These are phyloP conservation scores for Plutomurus gul DNA, from an alignment of 1,140 invertebrate genomes.

Conservation along the genomic window DNA sequence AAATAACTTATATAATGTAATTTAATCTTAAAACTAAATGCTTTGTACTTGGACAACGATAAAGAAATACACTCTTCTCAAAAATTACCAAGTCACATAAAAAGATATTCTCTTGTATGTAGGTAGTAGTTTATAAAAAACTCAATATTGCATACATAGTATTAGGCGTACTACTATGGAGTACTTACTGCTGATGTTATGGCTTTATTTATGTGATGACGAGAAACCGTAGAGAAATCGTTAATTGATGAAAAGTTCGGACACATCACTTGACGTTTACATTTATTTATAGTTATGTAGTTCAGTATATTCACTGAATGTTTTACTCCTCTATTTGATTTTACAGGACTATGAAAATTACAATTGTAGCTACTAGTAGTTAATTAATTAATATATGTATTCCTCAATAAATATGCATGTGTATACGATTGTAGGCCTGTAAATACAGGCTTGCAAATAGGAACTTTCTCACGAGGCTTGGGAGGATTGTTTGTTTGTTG, in stretches of 20 bases:
- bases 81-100: no score
- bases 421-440: conserved; percentile 52
- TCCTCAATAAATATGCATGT: conserved; percentile 53
- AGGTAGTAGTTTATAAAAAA: no score
- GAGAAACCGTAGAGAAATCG: not conserved
- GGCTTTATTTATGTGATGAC: not conserved
- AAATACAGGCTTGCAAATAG: conserved; percentile 49
- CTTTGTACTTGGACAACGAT: no score
- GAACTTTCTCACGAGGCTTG: conserved; percentile 53
- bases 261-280: conserved; percentile 49
- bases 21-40: no score
- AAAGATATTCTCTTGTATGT: no score
- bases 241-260: conserved; percentile 45
- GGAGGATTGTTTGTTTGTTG: conserved; percentile 46
- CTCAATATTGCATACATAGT: no score
- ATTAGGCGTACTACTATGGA: not conserved
- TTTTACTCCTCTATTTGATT: conserved; percentile 39
- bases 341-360: conserved; percentile 53
- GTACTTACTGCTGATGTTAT: not conserved
- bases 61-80: no score
- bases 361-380: conserved; percentile 45
- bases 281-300: conserved; percentile 40
- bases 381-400: conserved; percentile 46
- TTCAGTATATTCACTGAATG: conserved; percentile 37
- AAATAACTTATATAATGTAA: no score